Conservation (phyloP, 2,888 invertebrate genomes). For the Lamellibrachia satsuma region DNA sequence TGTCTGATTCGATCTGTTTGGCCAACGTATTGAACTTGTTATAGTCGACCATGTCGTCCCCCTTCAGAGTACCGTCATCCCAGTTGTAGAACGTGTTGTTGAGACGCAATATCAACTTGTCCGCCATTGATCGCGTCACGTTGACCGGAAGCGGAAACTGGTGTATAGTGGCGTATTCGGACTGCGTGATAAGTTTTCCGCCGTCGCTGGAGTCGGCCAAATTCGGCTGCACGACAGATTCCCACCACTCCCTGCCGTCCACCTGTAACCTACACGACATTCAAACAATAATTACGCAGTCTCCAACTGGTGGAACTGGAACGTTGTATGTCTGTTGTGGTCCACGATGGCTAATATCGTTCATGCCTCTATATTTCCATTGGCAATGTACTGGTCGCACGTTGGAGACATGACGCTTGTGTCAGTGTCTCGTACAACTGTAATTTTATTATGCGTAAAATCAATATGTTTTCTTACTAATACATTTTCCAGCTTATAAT, state of each 20-base stretch:
- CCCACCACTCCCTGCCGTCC: slow-evolving; percentile 27
- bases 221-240: slow-evolving; percentile 26
- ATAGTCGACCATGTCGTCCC: not conserved
- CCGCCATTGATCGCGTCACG: slow-evolving; percentile 30
- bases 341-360: no score
- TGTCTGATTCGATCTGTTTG: not conserved
- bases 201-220: slow-evolving; percentile 31
- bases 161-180: slow-evolving; percentile 26
- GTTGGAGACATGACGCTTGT: no score
- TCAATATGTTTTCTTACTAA: no score
- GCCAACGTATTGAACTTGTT: not conserved
- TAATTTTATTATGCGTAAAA: no score
- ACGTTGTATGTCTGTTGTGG: no score
- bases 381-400: no score
- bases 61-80: slow-evolving; percentile 23
- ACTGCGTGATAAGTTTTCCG: slow-evolving; percentile 28
- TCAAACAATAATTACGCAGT: not conserved
- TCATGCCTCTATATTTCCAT: no score
- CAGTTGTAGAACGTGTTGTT: slow-evolving; percentile 43
- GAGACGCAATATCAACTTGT: slow-evolving; percentile 38
- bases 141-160: slow-evolving; percentile 28
- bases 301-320: no score
- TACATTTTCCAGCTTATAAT: no score
- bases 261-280: slow-evolving; percentile 21
- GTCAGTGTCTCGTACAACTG: no score